phyloP scores from a whole-genome alignment of 2,888 invertebrate species.

The Cephus runcator region DNA sequence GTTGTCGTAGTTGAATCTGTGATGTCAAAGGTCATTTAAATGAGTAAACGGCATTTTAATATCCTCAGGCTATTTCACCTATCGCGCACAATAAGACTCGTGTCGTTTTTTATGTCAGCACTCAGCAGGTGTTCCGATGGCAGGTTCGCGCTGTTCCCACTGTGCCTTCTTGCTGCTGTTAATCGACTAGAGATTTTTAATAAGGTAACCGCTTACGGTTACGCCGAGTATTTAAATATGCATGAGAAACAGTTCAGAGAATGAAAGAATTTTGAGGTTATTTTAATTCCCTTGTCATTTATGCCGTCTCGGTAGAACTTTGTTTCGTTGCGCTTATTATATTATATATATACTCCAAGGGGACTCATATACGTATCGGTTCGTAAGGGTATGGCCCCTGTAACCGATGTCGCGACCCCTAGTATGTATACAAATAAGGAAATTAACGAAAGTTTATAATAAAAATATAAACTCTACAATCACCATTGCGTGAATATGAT shows the following conservation, averaged over 20 bases:
- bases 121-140: constrained; percentile 24
- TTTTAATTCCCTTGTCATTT: not conserved
- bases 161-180: not conserved
- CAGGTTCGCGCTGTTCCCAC: not conserved
- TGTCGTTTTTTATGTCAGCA: constrained; percentile 11
- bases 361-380: too few species aligned
- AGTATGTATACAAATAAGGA: not conserved
- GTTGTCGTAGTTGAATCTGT: constrained; percentile 22
- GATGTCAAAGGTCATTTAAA: constrained; percentile 33
- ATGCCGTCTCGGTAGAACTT: not conserved
- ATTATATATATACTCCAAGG: too few species aligned
- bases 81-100: constrained; percentile 27
- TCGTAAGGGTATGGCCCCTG: too few species aligned
- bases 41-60: constrained; percentile 23
- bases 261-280: not conserved
- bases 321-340: not conserved
- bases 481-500: not conserved
- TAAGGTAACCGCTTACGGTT: not conserved
- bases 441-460: not conserved
- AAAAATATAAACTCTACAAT: not conserved
- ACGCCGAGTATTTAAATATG: not conserved
- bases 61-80: constrained; percentile 28
- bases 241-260: not conserved
- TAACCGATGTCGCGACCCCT: too few species aligned
- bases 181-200: not conserved